These are phyloP conservation scores for Aplocera efformata DNA, from an alignment of 2,888 invertebrate species.

Conservation along the genomic window DNA sequence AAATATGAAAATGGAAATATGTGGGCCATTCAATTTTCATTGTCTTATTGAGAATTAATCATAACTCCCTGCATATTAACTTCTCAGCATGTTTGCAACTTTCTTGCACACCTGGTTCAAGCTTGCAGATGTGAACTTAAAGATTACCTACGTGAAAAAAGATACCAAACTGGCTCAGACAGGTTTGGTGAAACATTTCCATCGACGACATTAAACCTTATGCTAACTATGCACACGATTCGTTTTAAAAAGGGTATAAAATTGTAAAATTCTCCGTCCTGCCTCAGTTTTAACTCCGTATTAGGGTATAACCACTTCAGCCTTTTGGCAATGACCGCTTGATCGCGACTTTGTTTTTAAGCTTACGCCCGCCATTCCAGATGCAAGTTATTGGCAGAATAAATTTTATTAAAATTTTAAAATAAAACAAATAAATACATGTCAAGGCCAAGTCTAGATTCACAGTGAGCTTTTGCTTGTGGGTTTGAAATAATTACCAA, in stretches of 20 bases:
- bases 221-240: constrained; percentile 43
- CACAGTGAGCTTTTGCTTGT: too few species aligned
- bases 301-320: constrained; percentile 69
- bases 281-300: constrained; percentile 66
- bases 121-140: constrained; percentile 34
- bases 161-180: constrained; percentile 55
- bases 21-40: too few species aligned
- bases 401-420: too few species aligned
- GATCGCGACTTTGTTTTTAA: constrained; percentile 35
- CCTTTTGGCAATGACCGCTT: constrained; percentile 75
- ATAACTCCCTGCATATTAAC: background rate
- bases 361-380: background rate
- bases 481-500: background rate
- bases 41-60: too few species aligned
- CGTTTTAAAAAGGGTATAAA: constrained; percentile 47
- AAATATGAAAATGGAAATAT: too few species aligned
- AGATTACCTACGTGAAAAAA: constrained; percentile 45
- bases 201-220: constrained; percentile 57
- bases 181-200: constrained; percentile 45
- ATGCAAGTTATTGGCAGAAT: too few species aligned
- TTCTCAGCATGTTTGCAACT: constrained; percentile 21
- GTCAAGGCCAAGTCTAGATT: too few species aligned
- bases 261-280: constrained; percentile 44
- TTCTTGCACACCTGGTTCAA: constrained; percentile 30
- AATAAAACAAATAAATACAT: too few species aligned